Conservation (phyloP, 2,888 invertebrate genomes). For the Andrena bucephala region DNA sequence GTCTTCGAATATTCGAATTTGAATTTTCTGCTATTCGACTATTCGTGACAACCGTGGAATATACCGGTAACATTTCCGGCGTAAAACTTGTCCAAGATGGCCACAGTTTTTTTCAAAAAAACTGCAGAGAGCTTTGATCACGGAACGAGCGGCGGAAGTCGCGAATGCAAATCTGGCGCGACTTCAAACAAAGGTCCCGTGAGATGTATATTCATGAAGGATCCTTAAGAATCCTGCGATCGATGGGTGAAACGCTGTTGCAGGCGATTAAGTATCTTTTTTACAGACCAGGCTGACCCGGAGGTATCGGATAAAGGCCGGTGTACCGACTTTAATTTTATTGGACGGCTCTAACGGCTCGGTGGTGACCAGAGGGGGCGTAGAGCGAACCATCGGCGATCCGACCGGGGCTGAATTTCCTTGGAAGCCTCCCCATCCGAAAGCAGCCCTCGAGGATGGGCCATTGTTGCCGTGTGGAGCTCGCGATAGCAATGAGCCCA, state of each 20-base stretch:
- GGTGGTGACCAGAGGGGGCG: constrained; percentile 88
- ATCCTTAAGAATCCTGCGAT: constrained; percentile 23
- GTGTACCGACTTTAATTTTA: constrained; percentile 91
- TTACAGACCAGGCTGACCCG: constrained; percentile 91
- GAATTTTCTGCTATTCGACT: no score
- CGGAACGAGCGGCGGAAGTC: not conserved
- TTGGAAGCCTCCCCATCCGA: constrained; percentile 90
- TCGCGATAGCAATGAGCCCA: constrained; percentile 83
- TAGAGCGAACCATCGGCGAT: constrained; percentile 90
- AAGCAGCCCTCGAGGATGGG: constrained; percentile 83
- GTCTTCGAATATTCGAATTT: no score
- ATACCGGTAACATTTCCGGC: no score
- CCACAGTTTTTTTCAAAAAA: no score
- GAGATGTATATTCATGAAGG: constrained; percentile 38
- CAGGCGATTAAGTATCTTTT: constrained; percentile 43
- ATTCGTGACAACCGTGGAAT: no score
- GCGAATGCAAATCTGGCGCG: constrained; percentile 8
- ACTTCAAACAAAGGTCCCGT: constrained; percentile 9
- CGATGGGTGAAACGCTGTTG: constrained; percentile 34
- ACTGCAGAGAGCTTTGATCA: constrained; percentile 17
- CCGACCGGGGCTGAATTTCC: constrained; percentile 90
- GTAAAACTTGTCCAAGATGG: no score
- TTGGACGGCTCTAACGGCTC: constrained; percentile 88
- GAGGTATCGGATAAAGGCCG: constrained; percentile 91
- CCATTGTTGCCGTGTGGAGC: constrained; percentile 81